Conservation (phyloP, 2,888 invertebrate genomes). For the Drosophila rellima region DNA sequence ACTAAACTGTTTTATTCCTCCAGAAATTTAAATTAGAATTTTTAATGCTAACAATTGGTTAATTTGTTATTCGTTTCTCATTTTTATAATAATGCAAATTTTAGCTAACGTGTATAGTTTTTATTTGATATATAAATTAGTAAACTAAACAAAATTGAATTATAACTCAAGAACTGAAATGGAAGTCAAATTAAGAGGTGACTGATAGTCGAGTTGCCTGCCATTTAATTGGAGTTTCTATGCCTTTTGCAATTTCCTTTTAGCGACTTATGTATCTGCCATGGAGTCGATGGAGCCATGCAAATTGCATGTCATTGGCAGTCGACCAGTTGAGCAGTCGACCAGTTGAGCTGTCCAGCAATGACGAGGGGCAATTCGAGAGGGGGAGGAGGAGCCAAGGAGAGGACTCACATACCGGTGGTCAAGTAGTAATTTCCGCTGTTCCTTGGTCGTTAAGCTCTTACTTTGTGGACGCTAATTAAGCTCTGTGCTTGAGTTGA, state of each 20-base stretch:
- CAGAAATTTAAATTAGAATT: no score
- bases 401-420: constrained; percentile 26
- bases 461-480: constrained; percentile 65
- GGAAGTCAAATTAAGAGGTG: constrained; percentile 1
- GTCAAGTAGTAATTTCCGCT: constrained; percentile 54
- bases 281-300: constrained; percentile 35
- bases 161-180: no score
- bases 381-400: not conserved
- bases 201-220: constrained; percentile 14
- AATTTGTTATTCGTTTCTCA: no score
- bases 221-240: not conserved
- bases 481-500: constrained; percentile 65
- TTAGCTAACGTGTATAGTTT: no score
- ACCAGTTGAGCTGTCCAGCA: constrained; percentile 9
- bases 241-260: constrained; percentile 39
- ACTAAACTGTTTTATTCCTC: no score
- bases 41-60: no score
- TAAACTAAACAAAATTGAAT: no score
- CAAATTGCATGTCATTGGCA: constrained; percentile 69
- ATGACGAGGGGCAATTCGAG: not conserved
- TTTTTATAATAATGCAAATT: no score
- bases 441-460: constrained; percentile 48
- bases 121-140: no score
- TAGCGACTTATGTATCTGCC: constrained; percentile 42
- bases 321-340: constrained; percentile 28